Evolutionary conservation across 2,797 vertebrate genomes (phyloP).

Genomic region (Carduelis carduelis): DNA sequence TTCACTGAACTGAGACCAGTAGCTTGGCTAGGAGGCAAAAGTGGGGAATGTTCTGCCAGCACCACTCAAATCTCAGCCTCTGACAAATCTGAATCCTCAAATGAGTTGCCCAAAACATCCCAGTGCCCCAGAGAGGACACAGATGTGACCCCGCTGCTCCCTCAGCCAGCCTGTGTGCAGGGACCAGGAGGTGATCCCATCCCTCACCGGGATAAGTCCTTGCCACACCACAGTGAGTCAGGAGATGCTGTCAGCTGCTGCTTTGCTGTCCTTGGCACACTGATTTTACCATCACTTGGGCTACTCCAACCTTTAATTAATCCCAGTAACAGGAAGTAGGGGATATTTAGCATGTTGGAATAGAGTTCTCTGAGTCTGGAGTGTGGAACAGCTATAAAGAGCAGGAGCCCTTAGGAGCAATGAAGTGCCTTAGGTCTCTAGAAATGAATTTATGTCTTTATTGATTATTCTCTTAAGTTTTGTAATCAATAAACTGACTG

Average conservation of each 20-base stretch:
- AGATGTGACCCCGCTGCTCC: background rate
- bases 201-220: fast-evolving
- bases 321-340: background rate
- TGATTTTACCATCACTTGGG: background rate
- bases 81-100: background rate
- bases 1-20: background rate
- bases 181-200: background rate
- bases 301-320: background rate
- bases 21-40: background rate
- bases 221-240: fast-evolving
- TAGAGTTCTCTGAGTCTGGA: background rate
- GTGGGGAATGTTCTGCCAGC: background rate
- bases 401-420: background rate
- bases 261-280: background rate
- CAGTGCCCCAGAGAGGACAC: fast-evolving
- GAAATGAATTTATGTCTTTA: background rate
- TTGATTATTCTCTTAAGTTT: background rate
- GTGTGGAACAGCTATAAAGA: background rate
- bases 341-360: background rate
- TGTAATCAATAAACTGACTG: background rate
- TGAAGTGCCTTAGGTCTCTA: background rate
- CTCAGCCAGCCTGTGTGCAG: background rate
- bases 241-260: background rate
- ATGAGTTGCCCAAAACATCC: background rate
- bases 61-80: background rate